Conservation (phyloP, 2,888 invertebrate genomes). For the Xanthorhoe spadicearia region DNA sequence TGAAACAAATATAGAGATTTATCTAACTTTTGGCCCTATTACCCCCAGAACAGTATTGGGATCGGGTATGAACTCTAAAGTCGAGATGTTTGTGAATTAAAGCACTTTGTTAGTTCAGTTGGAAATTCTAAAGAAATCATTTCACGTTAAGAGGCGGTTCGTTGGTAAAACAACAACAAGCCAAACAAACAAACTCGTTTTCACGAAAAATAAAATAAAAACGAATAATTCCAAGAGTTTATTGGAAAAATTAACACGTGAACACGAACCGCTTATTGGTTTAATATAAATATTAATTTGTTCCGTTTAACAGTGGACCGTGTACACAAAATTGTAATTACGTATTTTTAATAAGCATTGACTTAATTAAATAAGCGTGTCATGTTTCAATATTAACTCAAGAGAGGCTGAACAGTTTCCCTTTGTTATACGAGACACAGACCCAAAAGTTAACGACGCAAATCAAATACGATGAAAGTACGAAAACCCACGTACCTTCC, state of each 20-base stretch:
- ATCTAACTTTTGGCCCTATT: too few species aligned
- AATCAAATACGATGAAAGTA: not conserved
- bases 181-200: not conserved
- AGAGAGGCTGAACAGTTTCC: not conserved
- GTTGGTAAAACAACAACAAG: not conserved
- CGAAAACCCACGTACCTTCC: not conserved
- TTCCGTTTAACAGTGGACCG: not conserved
- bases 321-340: not conserved
- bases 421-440: not conserved
- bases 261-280: not conserved
- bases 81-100: too few species aligned
- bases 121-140: not conserved
- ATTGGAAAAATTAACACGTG: not conserved
- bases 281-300: constrained; percentile 1
- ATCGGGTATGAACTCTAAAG: too few species aligned
- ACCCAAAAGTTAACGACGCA: not conserved
- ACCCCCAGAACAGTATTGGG: too few species aligned
- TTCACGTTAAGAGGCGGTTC: not conserved
- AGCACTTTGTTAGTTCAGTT: not conserved
- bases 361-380: not conserved
- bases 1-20: constrained; percentile 56
- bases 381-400: not conserved
- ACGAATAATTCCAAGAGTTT: not conserved
- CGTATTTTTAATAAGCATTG: not conserved
- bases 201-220: not conserved